Conservation (phyloP, 1,140 invertebrate genomes). For the Drosophila tsacasi region DNA sequence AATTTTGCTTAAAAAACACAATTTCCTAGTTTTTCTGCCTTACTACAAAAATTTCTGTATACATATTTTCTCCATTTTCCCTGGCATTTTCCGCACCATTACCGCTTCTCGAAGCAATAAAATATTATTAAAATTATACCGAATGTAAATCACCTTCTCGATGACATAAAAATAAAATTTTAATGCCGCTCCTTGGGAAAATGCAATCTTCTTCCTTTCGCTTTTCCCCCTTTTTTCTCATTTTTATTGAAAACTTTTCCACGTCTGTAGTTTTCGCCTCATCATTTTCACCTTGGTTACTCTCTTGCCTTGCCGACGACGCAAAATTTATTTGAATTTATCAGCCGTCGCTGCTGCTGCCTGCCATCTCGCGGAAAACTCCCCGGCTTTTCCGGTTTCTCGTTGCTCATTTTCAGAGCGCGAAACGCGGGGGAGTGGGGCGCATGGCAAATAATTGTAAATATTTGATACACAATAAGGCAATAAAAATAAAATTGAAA, state of each 20-base stretch:
- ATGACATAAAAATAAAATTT: slow-evolving; percentile 85
- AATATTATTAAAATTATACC: slow-evolving; percentile 84
- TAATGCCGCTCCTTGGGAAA: slow-evolving; percentile 61
- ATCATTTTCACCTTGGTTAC: slow-evolving; percentile 85
- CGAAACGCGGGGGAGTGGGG: neutral
- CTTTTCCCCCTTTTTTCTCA: slow-evolving; percentile 15
- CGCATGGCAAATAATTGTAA: slow-evolving; percentile 83
- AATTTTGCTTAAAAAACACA: neutral
- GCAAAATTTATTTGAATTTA: slow-evolving; percentile 76
- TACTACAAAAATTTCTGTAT: neutral
- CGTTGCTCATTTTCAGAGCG: slow-evolving; percentile 64
- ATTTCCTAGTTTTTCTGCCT: no score
- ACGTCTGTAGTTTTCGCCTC: slow-evolving; percentile 46
- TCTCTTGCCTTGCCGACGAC: slow-evolving; percentile 24
- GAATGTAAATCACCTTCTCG: slow-evolving; percentile 84
- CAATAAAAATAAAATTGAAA: slow-evolving; percentile 84
- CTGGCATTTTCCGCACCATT: slow-evolving; percentile 72
- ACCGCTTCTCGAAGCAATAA: slow-evolving; percentile 78
- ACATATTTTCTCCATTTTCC: neutral
- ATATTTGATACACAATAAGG: slow-evolving; percentile 85
- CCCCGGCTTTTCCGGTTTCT: slow-evolving; percentile 8
- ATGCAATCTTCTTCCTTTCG: slow-evolving; percentile 2
- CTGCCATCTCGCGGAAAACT: slow-evolving; percentile 6
- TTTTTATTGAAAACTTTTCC: slow-evolving; percentile 77
- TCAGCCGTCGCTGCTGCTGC: slow-evolving; percentile 56